phyloP scores from a whole-genome alignment of 2,888 invertebrate genomes.

The Pachycephus smyrnensis region DNA sequence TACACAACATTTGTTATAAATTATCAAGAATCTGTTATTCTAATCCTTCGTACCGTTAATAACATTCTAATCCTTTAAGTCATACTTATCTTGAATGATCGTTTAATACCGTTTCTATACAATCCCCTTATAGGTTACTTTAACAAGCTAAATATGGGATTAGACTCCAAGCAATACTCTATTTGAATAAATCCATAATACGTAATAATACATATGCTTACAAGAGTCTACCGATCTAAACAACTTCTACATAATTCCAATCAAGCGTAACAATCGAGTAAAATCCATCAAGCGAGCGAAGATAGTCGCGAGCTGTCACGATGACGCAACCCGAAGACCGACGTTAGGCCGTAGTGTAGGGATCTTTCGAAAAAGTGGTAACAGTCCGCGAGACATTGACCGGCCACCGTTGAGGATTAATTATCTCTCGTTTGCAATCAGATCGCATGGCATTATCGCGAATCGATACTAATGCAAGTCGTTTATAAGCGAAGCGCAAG shows the following conservation, averaged over 20 bases:
- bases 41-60: neutral
- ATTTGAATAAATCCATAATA: neutral
- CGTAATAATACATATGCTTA: neutral
- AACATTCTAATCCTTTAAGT: neutral
- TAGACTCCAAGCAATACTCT: neutral
- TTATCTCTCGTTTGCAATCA: neutral
- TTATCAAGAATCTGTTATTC: too few relatives aligned
- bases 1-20: too few relatives aligned
- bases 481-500: slow-evolving; percentile 1
- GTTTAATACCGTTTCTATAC: neutral
- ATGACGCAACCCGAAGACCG: neutral
- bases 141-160: neutral
- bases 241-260: neutral
- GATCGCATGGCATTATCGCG: neutral
- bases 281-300: neutral
- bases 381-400: neutral
- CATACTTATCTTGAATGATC: neutral
- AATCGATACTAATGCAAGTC: neutral
- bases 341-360: neutral
- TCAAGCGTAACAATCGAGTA: neutral
- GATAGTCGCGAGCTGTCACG: neutral
- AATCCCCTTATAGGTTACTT: neutral
- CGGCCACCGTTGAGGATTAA: neutral
- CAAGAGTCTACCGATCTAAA: neutral
- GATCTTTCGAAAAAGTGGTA: neutral